These are phyloP conservation scores for Nycticorax nycticorax DNA, from an alignment of 2,113 vertebrate genomes.

Conservation along the genomic window DNA sequence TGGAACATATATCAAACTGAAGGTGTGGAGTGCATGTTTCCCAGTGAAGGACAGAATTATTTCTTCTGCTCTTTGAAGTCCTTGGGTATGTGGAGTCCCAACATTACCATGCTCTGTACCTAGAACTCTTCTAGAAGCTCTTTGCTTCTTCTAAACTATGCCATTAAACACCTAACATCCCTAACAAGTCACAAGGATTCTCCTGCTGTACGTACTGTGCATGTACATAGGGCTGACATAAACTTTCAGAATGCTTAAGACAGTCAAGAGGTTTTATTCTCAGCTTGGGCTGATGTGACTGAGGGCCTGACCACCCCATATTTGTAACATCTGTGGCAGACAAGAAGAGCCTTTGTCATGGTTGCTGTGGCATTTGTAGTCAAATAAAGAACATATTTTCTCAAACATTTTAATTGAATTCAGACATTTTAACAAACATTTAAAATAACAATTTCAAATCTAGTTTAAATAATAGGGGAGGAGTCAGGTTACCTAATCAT, in stretches of 20 bases:
- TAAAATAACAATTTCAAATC: background rate
- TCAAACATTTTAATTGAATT: background rate
- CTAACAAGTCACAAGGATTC: background rate
- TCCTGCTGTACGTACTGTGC: background rate
- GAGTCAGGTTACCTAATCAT: background rate
- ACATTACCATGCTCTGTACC: background rate
- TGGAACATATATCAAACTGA: background rate
- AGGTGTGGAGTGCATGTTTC: rapidly evolving
- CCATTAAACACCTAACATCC: background rate
- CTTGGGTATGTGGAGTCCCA: background rate
- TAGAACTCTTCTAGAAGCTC: background rate
- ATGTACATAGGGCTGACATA: rapidly evolving
- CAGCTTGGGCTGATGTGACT: background rate
- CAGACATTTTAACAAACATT: background rate
- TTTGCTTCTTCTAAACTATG: background rate
- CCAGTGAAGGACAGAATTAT: background rate
- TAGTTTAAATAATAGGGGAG: background rate
- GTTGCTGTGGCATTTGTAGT: background rate
- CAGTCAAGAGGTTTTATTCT: background rate
- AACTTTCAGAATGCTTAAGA: background rate
- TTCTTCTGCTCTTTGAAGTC: background rate
- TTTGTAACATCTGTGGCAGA: background rate
- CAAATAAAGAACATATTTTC: background rate
- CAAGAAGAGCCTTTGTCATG: background rate
- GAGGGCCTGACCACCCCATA: background rate